A percentile compares a stretch with the other conserved stretches of the same genome.
phyloP scores from a whole-genome alignment of 2,113 vertebrate species.

The Microcebus tavaratra region DNA sequence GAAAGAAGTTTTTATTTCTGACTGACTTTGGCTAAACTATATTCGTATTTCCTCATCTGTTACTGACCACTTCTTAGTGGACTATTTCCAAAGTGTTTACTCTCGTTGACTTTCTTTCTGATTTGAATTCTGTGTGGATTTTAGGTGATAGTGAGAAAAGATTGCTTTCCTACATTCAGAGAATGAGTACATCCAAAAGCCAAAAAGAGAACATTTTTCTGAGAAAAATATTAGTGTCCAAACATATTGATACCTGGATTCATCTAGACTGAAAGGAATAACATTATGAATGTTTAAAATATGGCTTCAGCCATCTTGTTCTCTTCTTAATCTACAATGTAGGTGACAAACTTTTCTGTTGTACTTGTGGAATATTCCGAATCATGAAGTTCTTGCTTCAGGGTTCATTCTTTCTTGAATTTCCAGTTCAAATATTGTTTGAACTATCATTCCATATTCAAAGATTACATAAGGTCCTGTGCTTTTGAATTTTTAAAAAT shows the following conservation, averaged over 20 bases:
- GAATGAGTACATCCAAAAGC: not conserved
- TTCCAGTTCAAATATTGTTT: conserved; percentile 61
- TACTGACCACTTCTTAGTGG: not conserved
- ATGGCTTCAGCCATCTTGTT: not conserved
- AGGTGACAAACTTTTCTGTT: conserved; percentile 17
- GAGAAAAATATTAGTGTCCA: conserved; percentile 46
- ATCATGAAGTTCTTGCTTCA: conserved; percentile 41
- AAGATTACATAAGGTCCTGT: conserved; percentile 62
- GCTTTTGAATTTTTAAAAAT: conserved; percentile 54
- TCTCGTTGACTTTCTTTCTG: conserved; percentile 61
- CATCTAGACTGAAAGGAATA: conserved; percentile 39
- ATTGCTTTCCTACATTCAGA: not conserved
- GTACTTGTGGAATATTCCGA: not conserved
- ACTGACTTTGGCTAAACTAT: not conserved
- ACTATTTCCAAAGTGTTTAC: conserved; percentile 60
- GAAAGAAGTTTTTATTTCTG: conserved; percentile 55
- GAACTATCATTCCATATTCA: conserved; percentile 40
- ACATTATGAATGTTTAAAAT: not conserved
- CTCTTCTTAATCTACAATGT: conserved; percentile 10
- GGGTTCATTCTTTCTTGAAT: conserved; percentile 61
- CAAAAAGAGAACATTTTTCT: conserved; percentile 11
- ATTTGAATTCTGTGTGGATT: conserved; percentile 38
- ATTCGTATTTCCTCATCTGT: not conserved
- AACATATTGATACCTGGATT: conserved; percentile 32
- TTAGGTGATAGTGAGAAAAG: conserved; percentile 28